These are phyloP conservation scores for Odontomyia ornata DNA, from an alignment of 2,888 invertebrate species.

Conservation along the genomic window DNA sequence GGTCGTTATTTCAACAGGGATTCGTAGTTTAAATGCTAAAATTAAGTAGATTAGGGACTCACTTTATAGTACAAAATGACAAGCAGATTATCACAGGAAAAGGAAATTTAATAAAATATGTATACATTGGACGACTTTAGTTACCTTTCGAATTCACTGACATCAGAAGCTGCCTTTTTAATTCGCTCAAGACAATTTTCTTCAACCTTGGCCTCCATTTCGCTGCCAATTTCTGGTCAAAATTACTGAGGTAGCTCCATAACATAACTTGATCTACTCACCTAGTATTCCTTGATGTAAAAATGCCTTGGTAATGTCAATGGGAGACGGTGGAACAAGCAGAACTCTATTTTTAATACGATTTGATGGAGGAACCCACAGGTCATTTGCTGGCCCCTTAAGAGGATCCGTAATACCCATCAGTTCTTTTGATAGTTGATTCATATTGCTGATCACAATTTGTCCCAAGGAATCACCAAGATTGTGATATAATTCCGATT, in stretches of 20 bases:
- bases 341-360: constrained; percentile 6
- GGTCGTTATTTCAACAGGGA: too few species aligned
- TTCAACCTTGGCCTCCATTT: constrained; percentile 24
- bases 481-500: constrained; percentile 26
- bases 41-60: too few species aligned
- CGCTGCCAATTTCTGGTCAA: constrained; percentile 18
- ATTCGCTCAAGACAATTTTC: constrained; percentile 1
- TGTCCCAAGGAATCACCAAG: constrained; percentile 3
- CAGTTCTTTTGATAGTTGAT: constrained; percentile 9
- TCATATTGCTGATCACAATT: constrained; percentile 14
- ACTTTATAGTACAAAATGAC: too few species aligned
- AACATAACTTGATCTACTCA: neutral
- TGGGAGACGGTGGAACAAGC: neutral
- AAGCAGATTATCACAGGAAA: too few species aligned
- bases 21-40: too few species aligned
- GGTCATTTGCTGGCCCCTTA: constrained; percentile 11
- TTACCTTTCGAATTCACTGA: constrained; percentile 37
- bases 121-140: too few species aligned
- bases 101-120: too few species aligned
- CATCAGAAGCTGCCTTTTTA: neutral
- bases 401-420: constrained; percentile 18
- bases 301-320: constrained; percentile 28
- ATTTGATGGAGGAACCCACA: constrained; percentile 15
- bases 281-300: constrained; percentile 32
- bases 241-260: neutral